These are phyloP conservation scores for Nyctibius bracteatus DNA, from an alignment of 2,113 vertebrate genomes.

Conservation along the genomic window DNA sequence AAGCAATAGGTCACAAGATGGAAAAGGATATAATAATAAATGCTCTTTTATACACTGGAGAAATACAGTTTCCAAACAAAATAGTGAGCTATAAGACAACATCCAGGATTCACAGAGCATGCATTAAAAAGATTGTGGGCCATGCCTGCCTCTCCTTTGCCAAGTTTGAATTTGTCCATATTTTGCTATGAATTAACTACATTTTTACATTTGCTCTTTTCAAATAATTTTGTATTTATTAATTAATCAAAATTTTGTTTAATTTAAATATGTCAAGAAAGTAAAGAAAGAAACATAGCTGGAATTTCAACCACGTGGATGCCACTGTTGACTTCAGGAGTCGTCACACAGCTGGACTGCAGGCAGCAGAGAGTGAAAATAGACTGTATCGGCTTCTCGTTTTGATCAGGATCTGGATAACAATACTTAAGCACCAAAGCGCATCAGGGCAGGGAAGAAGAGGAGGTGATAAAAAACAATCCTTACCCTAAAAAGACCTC, in stretches of 20 bases:
- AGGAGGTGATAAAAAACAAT: background rate
- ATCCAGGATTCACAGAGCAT: background rate
- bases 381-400: background rate
- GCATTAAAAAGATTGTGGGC: background rate
- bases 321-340: background rate
- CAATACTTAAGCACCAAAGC: conserved; percentile 27
- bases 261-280: background rate
- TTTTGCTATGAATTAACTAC: background rate
- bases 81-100: background rate
- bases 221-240: background rate
- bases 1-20: background rate
- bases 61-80: background rate
- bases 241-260: background rate
- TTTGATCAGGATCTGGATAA: conserved; percentile 35
- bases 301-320: background rate
- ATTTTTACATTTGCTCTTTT: background rate
- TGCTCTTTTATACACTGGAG: background rate
- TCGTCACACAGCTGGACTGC: background rate
- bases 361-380: conserved; percentile 38
- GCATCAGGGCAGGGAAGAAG: background rate
- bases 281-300: background rate
- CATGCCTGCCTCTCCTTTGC: background rate
- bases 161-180: background rate
- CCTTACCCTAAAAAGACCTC: background rate
- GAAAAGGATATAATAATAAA: background rate